These are phyloP conservation scores for Takifugu flavidus DNA, from an alignment of 2,113 vertebrate species.

Conservation along the genomic window DNA sequence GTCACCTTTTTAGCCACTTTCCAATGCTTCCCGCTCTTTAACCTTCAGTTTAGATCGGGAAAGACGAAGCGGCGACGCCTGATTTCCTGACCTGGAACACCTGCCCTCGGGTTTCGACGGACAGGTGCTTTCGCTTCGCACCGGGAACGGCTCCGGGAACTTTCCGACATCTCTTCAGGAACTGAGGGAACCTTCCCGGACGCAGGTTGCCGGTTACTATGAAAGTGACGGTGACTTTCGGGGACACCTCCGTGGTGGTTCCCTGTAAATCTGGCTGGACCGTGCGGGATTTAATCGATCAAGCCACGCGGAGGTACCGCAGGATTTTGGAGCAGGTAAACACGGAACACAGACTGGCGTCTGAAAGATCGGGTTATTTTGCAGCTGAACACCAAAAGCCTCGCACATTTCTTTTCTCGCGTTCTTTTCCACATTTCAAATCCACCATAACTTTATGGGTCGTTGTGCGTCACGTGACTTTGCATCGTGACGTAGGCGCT, in stretches of 20 bases:
- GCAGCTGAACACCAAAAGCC: not conserved
- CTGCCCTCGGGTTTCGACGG: conserved; percentile 60
- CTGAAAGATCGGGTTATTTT: not conserved
- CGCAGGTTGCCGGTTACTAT: conserved; percentile 56
- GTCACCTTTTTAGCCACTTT: not conserved
- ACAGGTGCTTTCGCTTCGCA: conserved; percentile 35
- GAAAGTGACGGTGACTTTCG: conserved; percentile 92
- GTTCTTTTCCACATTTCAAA: not conserved
- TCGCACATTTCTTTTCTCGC: no score
- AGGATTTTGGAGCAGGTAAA: conserved; percentile 83
- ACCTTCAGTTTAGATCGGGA: not conserved
- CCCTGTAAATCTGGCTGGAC: conserved; percentile 85
- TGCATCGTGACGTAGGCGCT: not conserved
- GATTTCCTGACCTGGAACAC: conserved; percentile 64
- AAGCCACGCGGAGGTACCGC: conserved; percentile 85
- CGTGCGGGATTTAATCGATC: conserved; percentile 83
- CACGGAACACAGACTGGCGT: not conserved
- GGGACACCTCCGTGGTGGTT: conserved; percentile 84
- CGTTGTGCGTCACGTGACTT: conserved; percentile 35
- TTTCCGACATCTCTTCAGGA: not conserved
- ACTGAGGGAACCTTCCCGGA: not conserved
- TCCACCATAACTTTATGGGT: not conserved
- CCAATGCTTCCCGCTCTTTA: not conserved
- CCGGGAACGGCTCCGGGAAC: not conserved
- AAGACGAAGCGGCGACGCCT: conserved; percentile 3